A percentile compares a stretch with the other conserved stretches of the same genome.
Evolutionary conservation across 2,888 invertebrate genomes (phyloP).

Genomic region (Sylvicola fuscatus): DNA sequence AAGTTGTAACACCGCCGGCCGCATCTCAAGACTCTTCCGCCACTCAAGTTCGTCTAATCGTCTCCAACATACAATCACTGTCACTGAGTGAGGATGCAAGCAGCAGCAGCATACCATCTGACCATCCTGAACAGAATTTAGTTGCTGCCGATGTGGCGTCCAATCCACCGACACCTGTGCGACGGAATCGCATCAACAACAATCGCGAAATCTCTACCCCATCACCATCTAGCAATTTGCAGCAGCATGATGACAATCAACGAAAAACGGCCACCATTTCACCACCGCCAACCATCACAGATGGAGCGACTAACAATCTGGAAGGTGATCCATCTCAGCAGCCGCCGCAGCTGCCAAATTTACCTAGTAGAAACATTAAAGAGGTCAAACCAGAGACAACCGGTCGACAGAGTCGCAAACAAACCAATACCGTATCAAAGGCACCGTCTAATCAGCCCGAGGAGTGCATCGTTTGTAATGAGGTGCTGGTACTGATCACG

Average conservation of each 20-base stretch:
- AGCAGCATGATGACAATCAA: not conserved
- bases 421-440: conserved; percentile 6
- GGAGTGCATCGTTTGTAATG: conserved; percentile 53
- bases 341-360: not conserved
- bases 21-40: conserved; percentile 3
- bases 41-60: conserved; percentile 3
- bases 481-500: conserved; percentile 37
- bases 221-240: conserved; percentile 3
- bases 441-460: conserved; percentile 18
- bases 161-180: conserved; percentile 8
- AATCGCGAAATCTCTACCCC: conserved; percentile 7
- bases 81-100: conserved; percentile 7
- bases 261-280: not conserved
- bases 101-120: conserved; percentile 4
- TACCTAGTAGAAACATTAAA: not conserved
- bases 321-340: not conserved
- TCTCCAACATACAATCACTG: conserved; percentile 8
- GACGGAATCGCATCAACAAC: conserved; percentile 6
- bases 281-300: not conserved
- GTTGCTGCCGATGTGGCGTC: conserved; percentile 2
- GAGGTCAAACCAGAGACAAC: conserved; percentile 2
- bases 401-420: conserved; percentile 8
- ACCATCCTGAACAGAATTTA: conserved; percentile 1
- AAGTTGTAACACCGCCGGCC: conserved; percentile 3
- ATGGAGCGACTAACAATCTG: not conserved